Evolutionary conservation across 2,888 invertebrate genomes (phyloP).

Genomic region (Petrolisthes manimaculis): DNA sequence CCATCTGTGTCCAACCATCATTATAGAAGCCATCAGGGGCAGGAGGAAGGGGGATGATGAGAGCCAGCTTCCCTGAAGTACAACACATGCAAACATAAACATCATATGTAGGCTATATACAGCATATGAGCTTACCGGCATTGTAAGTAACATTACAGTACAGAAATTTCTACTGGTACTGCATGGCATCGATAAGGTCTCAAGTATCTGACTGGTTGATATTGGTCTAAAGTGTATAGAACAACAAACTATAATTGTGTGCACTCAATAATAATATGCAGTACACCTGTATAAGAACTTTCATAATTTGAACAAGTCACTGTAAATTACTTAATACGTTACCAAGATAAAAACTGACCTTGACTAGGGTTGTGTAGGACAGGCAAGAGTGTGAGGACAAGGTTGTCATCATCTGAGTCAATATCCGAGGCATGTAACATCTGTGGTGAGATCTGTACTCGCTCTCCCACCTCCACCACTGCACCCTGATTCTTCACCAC

Average conservation of each 20-base stretch:
- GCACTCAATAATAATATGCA: no score
- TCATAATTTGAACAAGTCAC: no score
- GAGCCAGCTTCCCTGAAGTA: constrained; percentile 52
- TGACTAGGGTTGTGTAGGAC: constrained; percentile 56
- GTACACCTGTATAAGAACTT: no score
- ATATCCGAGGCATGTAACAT: constrained; percentile 57
- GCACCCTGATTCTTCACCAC: constrained; percentile 57
- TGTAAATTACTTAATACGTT: no score
- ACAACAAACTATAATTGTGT: no score
- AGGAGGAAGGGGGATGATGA: constrained; percentile 63
- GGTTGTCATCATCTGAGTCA: constrained; percentile 58
- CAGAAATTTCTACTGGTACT: neutral
- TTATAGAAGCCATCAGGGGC: constrained; percentile 62
- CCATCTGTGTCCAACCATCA: constrained; percentile 65
- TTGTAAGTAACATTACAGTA: neutral
- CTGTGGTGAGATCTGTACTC: constrained; percentile 59
- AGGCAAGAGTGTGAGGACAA: constrained; percentile 57
- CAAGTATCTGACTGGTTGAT: no score
- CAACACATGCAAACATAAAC: neutral
- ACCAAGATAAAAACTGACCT: constrained; percentile 7
- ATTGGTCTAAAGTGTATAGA: neutral
- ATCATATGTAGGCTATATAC: neutral
- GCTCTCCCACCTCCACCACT: constrained; percentile 35
- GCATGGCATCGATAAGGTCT: neutral
- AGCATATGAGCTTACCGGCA: neutral